Evolutionary conservation across 2,113 vertebrate genomes (phyloP), one percentile per base, ranked within the genome.

Genomic region (Chauna torquata): DNA sequence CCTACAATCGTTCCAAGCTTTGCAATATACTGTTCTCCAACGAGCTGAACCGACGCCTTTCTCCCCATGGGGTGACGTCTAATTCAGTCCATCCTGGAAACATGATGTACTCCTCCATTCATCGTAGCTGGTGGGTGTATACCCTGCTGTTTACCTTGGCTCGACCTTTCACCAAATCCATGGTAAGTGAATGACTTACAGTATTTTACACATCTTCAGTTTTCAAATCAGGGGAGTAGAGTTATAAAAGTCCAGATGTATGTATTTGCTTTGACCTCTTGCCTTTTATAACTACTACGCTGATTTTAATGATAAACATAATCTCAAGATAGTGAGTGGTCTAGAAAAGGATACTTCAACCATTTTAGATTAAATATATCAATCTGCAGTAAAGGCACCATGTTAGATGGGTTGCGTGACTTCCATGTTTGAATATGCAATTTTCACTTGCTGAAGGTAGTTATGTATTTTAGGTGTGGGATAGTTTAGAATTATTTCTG

Each of bases 1-100:
- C 99, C 32, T 99, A 99, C 97, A 99, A 99, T 87, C 98, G 99
- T 32, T 99, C 99, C 97, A 99, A 99, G 77, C 99, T 99, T 70
- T 99, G 99, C 96, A 99, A 99, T 92, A 90, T 99, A 81, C 98
- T 99, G 19, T 99, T 99, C 98, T 99, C 99, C 97, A 99, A 96
- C 0, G 99, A 99, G 98, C 98, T 99, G 42, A 98, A 99, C 96
- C 98, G 98, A 3, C 99, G 99, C 72, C 98, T 99, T 18, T 99
- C 99, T 7, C 98, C 99, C 4, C 92, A 98, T 0, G 99, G 99
- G 15, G 98, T 99, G 96, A 99, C 98, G 0, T 99, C 98, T 28
- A 99, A 99, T 6, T 98, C 99, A 1, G 70, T 99, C 94, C 99
- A 99, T 82, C 99, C 99, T 76, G 99, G 99, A 86, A 99, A 99